phyloP scores from a whole-genome alignment of 2,797 vertebrate species.

The Passerculus sandwichensis region DNA sequence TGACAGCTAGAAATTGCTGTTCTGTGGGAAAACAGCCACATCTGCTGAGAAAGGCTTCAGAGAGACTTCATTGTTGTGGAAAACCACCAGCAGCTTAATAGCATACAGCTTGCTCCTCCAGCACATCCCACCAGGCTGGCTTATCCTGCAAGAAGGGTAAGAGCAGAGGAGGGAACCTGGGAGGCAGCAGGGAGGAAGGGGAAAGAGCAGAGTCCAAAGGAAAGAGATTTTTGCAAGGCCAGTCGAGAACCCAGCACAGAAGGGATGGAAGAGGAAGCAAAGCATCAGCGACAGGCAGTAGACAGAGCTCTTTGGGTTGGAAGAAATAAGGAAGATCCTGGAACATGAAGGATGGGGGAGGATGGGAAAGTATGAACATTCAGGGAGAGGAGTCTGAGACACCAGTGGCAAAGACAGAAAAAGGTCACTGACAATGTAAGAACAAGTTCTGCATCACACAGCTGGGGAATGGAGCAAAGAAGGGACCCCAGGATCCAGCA shows the following conservation, averaged over 20 bases:
- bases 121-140: constrained; percentile 17
- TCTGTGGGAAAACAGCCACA: constrained; percentile 44
- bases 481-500: background rate
- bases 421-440: background rate
- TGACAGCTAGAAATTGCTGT: constrained; percentile 48
- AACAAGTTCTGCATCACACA: background rate
- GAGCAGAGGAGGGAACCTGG: background rate
- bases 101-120: constrained; percentile 4
- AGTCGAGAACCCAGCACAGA: background rate
- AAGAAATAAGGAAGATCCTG: constrained; percentile 6
- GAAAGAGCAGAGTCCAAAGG: background rate
- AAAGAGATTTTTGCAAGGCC: background rate
- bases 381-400: background rate
- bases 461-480: background rate
- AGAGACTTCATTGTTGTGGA: constrained; percentile 20
- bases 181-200: background rate
- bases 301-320: background rate
- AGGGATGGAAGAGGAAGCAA: background rate
- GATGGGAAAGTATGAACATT: background rate
- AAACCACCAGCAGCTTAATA: constrained; percentile 32
- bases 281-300: background rate
- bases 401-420: background rate
- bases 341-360: background rate
- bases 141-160: constrained; percentile 5
- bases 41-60: background rate